Base-by-base conservation (phyloP, 1,140 invertebrate species). In the Pteromalus puparum region DNA sequence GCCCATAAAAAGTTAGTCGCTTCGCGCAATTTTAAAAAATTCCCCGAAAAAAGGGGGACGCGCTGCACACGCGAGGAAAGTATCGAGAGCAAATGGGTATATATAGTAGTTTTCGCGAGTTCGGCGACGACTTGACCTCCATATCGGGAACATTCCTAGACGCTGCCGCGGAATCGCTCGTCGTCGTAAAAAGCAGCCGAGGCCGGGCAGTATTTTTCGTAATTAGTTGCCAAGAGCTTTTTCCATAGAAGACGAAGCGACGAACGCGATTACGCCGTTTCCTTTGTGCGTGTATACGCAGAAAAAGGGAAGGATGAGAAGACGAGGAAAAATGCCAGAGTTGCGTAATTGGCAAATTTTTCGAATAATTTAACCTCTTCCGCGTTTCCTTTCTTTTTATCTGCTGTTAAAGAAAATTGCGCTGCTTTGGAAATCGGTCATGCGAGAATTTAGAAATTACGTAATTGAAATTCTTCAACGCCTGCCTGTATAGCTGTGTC, bases 311-410 rank as follows among this genome's bases (percentile, higher is more conserved):
- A 7, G 38, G 5, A 18, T 0, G 18, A 18, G 12, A 2, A 5
- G 18, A 4, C 67, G 26, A 5, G 6, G 81, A 76, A 42, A 74
- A 75, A 65, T 28, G 9, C 38, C 26, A 9, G 24, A 30, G 61
- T 77, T 76, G 28, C 73, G 73, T 82, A 65, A 82, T 67, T 76
- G 72, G 61, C 28, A 21, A 82, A 75, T 82, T 82, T 67, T 81
- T 67, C 13, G 21, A 72, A 61, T 24, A 81, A 81, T 74, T 61
- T 74, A 21, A 61, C 18, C 53, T 21, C 53, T 61, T 61, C 53
- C 18, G 18, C 53, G 21, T 61, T 21, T 21, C 18, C 18, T n/a
- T 61, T 61, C 53, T 61, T 21, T 61, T 61, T n/a, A 7, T 61
- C 21, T 61, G 21, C 21, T 61, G 21, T 61, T 18, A 18, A 21